Evolutionary conservation across 1,140 invertebrate species (phyloP), one percentile per base, ranked within the genome.

Genomic region (Drosophila kurseongensis): DNA sequence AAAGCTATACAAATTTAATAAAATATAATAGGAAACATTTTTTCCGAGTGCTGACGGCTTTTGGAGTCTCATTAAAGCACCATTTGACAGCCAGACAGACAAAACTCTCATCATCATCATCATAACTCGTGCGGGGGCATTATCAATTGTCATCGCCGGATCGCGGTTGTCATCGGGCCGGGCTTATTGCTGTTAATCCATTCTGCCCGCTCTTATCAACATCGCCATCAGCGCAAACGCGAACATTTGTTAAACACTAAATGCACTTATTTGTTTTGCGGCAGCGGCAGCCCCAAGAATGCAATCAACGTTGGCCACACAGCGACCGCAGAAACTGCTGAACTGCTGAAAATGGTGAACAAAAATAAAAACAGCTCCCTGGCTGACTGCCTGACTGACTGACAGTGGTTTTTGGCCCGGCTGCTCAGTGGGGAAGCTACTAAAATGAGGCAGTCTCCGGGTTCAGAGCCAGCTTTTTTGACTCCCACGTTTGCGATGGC

Each of bases 221-320:
- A 84, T 67, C 84, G 80, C 84, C 84, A 89, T 89, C 84, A 84
- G 76, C 84, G 84, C 80, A 89, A 89, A 78, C 74, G 73, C 77
- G 77, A 84, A 83, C 82, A 91, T 91, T 91, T 91, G 88, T 91
- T 91, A 91, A 91, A 84, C 88, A 91, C 88, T 91, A 91, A 91
- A 91, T 91, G 88, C 88, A 91, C 88, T 91, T 91, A 91, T 91
- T 88, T 91, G 88, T 88, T 91, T 91, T 80, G 71, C 60, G 74
- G 76, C 80, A 60, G 67, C 48, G 38, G 75, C 75, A 62, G 47
- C 62, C 50, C 41, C 47, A 77, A 77, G 83, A 88, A 88, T 88
- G 83, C 83, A 82, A 88, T 88, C 83, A 88, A 42, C 63, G 40
- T 50, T 75, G 80, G 84, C 84, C 83, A 84, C 83, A 88, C 79